Conservation (phyloP, 1,140 invertebrate species). For the Neodiprion pinetum region DNA sequence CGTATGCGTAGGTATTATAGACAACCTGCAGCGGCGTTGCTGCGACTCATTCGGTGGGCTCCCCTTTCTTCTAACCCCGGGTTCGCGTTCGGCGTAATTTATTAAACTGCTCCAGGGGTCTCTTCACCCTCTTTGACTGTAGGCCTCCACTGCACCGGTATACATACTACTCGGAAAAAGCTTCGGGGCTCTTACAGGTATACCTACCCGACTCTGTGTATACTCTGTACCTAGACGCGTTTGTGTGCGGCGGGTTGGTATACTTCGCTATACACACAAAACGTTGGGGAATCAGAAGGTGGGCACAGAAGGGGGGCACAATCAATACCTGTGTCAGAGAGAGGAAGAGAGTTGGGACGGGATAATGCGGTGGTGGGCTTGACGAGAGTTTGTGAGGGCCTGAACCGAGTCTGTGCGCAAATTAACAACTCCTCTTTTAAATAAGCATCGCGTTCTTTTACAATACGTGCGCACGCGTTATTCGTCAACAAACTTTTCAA, state of each 20-base stretch:
- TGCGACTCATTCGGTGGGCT: too few species aligned
- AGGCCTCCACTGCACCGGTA: not conserved
- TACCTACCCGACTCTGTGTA: not conserved
- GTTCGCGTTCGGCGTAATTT: conserved; percentile 4
- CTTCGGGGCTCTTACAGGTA: too few species aligned
- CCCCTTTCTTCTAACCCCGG: not conserved
- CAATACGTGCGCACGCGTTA: too few species aligned
- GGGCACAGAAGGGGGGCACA: not conserved
- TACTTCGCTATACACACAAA: not conserved
- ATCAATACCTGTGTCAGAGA: conserved; percentile 4
- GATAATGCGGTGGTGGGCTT: conserved; percentile 4
- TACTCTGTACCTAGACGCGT: not conserved
- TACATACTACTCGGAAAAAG: too few species aligned
- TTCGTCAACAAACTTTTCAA: too few species aligned
- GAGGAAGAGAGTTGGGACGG: not conserved
- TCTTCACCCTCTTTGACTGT: not conserved
- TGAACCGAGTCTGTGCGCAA: not conserved
- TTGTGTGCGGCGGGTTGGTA: too few species aligned
- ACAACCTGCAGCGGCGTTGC: too few species aligned
- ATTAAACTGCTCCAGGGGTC: not conserved
- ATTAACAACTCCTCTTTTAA: too few species aligned
- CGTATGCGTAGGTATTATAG: too few species aligned
- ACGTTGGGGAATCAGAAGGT: not conserved
- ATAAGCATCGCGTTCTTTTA: too few species aligned
- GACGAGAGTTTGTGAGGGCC: not conserved